phyloP scores from a whole-genome alignment of 2,797 vertebrate species.

The Fratercula arctica region DNA sequence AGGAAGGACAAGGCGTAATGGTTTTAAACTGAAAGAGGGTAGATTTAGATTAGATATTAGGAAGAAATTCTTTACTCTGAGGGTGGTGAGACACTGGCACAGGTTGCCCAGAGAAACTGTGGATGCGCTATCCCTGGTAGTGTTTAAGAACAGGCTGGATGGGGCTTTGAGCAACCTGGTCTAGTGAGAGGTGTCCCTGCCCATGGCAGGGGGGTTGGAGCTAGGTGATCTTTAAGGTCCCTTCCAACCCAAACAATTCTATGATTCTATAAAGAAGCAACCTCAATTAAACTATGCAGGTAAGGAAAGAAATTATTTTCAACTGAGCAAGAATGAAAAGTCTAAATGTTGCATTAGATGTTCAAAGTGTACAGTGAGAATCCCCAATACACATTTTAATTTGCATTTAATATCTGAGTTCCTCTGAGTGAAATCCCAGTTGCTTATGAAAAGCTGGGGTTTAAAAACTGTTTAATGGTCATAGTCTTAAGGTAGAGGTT shows the following conservation, averaged over 20 bases:
- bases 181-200: not conserved
- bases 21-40: not conserved
- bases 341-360: slow-evolving; percentile 17
- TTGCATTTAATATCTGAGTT: slow-evolving; percentile 20
- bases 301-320: not conserved
- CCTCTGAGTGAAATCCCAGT: slow-evolving; percentile 20
- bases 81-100: not conserved
- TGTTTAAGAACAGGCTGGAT: not conserved
- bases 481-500: slow-evolving; percentile 2
- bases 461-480: not conserved
- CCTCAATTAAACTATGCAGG: not conserved
- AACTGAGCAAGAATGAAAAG: slow-evolving; percentile 8
- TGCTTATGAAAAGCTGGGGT: not conserved
- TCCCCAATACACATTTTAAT: slow-evolving; percentile 15
- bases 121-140: not conserved
- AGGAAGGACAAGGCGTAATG: not conserved
- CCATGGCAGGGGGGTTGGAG: not conserved
- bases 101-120: not conserved
- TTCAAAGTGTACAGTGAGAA: slow-evolving; percentile 38
- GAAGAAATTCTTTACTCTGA: not conserved
- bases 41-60: not conserved
- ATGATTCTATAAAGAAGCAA: not conserved
- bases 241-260: not conserved
- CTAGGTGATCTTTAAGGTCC: not conserved
- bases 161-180: not conserved